phyloP scores from a whole-genome alignment of 2,888 invertebrate species.

The Melolontha melolontha region DNA sequence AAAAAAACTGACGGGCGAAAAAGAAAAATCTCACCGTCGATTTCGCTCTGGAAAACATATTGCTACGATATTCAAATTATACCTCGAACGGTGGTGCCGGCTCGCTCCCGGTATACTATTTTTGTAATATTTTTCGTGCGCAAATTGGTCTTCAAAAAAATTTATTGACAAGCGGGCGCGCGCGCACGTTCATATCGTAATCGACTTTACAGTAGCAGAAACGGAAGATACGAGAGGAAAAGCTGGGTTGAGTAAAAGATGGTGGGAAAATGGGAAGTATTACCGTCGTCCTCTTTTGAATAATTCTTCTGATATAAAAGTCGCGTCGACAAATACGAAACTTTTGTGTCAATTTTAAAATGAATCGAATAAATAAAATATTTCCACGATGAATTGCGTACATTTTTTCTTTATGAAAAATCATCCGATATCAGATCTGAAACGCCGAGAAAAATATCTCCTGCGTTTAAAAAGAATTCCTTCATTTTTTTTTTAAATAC shows the following conservation, averaged over 20 bases:
- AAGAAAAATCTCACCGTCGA: not conserved
- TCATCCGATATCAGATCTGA: conserved; percentile 17
- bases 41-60: conserved; percentile 1
- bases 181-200: conserved; percentile 7
- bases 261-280: conserved; percentile 8
- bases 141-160: conserved; percentile 23
- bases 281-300: conserved; percentile 5
- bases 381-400: conserved; percentile 1
- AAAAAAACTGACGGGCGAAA: not conserved
- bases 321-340: conserved; percentile 16
- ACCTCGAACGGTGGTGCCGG: not conserved
- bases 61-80: conserved; percentile 31
- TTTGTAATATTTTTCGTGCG: conserved; percentile 29
- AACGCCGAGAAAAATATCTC: not conserved
- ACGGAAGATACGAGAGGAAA: too few species aligned
- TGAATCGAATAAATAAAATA: conserved; percentile 31
- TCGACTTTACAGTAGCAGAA: conserved; percentile 14
- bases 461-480: too few species aligned
- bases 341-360: conserved; percentile 11
- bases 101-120: conserved; percentile 13
- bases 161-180: conserved; percentile 2
- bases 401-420: conserved; percentile 5
- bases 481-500: too few species aligned
- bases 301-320: not conserved
- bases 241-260: not conserved